Evolutionary conservation across 2,113 vertebrate genomes (phyloP).

Genomic region (Oreocharis arfaki): DNA sequence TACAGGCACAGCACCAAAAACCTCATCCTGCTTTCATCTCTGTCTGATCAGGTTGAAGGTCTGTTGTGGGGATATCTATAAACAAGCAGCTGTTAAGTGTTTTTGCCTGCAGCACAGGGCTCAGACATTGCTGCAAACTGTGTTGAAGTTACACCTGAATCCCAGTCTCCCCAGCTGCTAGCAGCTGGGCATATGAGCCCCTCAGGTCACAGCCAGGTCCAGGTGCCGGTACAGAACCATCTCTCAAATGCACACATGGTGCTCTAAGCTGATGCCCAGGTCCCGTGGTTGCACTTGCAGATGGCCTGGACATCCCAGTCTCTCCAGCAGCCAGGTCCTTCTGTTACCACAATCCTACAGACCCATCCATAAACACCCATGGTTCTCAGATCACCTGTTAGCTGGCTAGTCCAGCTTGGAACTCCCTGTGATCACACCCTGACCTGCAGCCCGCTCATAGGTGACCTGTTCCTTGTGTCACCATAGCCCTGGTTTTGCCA

Average conservation of each 20-base stretch:
- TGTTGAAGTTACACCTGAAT: neutral
- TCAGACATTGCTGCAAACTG: neutral
- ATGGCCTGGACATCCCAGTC: neutral
- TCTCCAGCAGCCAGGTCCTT: neutral
- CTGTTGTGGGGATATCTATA: too few species aligned
- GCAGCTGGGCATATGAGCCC: neutral
- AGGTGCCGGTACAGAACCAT: neutral
- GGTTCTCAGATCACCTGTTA: neutral
- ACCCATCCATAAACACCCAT: too few species aligned
- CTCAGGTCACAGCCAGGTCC: neutral
- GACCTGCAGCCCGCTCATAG: neutral
- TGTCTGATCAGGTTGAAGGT: neutral
- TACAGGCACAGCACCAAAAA: neutral
- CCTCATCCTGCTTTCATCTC: neutral
- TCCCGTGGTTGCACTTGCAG: accelerated
- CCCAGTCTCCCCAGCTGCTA: neutral
- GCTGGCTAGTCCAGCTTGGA: neutral
- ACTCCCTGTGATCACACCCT: neutral
- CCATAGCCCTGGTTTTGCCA: neutral
- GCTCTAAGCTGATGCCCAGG: neutral
- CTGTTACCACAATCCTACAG: neutral
- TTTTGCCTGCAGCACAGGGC: neutral
- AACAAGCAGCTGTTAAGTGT: neutral
- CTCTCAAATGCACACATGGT: too few species aligned
- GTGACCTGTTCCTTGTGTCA: neutral